Percentiles rank a stretch among this genome's conserved stretches.
Conservation (phyloP, 1,140 invertebrate species). For the Drosophila azteca region DNA sequence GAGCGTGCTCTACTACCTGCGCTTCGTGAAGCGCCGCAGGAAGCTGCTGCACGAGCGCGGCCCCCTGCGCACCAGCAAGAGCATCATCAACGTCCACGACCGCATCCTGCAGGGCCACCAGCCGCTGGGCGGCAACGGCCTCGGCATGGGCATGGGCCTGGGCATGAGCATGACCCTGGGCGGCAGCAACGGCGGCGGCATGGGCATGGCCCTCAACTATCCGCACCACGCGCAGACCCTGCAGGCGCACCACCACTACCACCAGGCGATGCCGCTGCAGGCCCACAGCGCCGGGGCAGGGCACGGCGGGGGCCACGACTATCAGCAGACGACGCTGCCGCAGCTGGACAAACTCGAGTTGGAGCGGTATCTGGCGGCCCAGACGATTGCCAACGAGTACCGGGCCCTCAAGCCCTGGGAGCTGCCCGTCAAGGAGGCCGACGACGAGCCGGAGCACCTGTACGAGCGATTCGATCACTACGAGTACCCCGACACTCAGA, state of each 20-base stretch:
- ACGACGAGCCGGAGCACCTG: conserved; percentile 81
- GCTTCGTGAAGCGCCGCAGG: conserved; percentile 75
- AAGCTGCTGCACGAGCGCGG: conserved; percentile 75
- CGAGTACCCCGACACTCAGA: conserved; percentile 80
- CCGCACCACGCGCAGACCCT: conserved; percentile 73
- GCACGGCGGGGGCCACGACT: conserved; percentile 51
- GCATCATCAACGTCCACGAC: conserved; percentile 81
- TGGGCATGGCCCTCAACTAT: conserved; percentile 68
- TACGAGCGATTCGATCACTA: conserved; percentile 83
- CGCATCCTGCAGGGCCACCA: conserved; percentile 75
- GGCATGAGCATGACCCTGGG: conserved; percentile 75
- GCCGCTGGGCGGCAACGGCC: conserved; percentile 46
- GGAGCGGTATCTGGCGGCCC: conserved; percentile 81
- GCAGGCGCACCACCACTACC: conserved; percentile 64
- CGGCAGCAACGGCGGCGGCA: conserved; percentile 32
- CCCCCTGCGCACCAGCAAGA: conserved; percentile 72
- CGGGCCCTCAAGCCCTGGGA: conserved; percentile 82
- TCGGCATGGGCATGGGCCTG: conserved; percentile 23
- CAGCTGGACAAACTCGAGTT: conserved; percentile 82
- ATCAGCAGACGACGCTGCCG: conserved; percentile 76
- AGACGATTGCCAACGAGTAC: conserved; percentile 81
- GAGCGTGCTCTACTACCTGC: conserved; percentile 80
- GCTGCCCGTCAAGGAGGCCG: conserved; percentile 75
- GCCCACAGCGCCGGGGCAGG: conserved; percentile 25
- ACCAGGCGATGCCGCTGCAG: conserved; percentile 68